Evolutionary conservation across 2,113 vertebrate genomes (phyloP).

Genomic region (Motacilla tschutschensis): DNA sequence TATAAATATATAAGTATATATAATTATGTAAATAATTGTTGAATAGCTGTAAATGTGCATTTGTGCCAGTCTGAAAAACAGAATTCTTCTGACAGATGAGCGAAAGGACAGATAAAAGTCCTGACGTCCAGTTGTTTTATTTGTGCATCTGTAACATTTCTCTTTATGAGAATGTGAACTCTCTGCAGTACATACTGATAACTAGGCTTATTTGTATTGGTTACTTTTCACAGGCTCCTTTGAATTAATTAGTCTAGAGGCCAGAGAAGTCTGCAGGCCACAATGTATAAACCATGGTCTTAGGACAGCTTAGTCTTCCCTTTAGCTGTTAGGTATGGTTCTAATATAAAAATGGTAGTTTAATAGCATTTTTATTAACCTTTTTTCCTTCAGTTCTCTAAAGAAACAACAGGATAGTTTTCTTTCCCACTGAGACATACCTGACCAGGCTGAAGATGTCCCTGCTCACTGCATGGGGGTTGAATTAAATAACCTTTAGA

Average conservation of each 20-base stretch:
- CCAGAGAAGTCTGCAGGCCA: neutral
- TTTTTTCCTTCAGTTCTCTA: neutral
- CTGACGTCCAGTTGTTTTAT: neutral
- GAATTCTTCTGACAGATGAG: neutral
- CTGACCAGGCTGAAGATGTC: neutral
- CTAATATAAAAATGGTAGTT: neutral
- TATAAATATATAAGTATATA: neutral
- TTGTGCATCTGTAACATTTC: neutral
- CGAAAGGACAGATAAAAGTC: neutral
- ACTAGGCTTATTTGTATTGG: neutral
- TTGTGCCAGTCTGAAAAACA: neutral
- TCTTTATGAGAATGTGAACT: neutral
- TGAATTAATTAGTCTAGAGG: neutral
- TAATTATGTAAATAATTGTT: neutral
- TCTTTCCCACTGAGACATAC: neutral
- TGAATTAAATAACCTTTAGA: neutral
- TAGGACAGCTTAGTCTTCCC: neutral
- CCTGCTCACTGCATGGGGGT: neutral
- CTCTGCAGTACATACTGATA: neutral
- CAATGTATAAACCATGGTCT: neutral
- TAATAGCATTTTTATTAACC: neutral
- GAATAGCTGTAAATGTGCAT: neutral
- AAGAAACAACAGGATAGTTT: neutral
- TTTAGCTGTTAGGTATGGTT: neutral
- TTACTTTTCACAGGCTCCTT: neutral